Conservation (phyloP, 2,113 vertebrate genomes). For the Daubentonia madagascariensis region DNA sequence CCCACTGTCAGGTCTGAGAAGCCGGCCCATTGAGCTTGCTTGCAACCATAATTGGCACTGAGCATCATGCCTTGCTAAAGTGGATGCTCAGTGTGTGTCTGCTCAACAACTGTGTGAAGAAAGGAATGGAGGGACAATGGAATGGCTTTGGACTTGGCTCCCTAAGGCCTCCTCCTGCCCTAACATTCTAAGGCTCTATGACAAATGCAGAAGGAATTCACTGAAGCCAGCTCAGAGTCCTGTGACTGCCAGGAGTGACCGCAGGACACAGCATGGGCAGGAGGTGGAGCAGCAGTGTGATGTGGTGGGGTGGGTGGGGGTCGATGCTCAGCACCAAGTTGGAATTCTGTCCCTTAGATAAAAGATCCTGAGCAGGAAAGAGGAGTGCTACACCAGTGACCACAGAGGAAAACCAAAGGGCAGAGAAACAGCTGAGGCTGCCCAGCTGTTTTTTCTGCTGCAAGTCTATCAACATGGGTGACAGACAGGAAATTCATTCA, state of each 20-base stretch:
- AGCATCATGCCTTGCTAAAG: background rate
- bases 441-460: slow-evolving; percentile 33
- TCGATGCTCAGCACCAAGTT: background rate
- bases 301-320: background rate
- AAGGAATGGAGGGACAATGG: background rate
- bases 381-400: background rate
- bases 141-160: background rate
- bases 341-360: slow-evolving; percentile 20
- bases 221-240: background rate
- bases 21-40: background rate
- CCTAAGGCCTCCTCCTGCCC: background rate
- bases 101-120: background rate
- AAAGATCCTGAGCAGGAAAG: slow-evolving; percentile 43
- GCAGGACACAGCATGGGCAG: background rate
- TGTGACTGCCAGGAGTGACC: background rate
- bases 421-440: slow-evolving; percentile 60
- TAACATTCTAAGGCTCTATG: background rate
- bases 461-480: background rate
- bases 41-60: too few relatives aligned
- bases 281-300: background rate
- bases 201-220: slow-evolving; percentile 63
- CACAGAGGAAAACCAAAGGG: slow-evolving; percentile 18
- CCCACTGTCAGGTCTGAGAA: background rate
- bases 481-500: slow-evolving; percentile 5
- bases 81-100: background rate